These are phyloP conservation scores for Zaprionus africanus DNA, from an alignment of 1,140 invertebrate genomes.

Conservation along the genomic window DNA sequence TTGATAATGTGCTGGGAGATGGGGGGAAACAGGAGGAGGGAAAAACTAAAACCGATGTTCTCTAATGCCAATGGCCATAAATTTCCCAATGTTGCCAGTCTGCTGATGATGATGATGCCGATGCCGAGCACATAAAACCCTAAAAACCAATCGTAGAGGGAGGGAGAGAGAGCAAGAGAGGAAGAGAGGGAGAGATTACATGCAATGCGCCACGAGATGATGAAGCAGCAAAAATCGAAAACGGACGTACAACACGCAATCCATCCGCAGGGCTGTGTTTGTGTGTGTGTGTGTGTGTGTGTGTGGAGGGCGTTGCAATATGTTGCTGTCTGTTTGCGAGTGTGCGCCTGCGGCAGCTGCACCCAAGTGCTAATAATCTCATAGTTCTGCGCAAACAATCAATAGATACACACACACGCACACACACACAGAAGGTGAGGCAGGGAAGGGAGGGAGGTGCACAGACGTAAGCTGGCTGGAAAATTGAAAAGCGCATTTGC, in stretches of 20 bases:
- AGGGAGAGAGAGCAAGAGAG: conserved; percentile 41
- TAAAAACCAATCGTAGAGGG: conserved; percentile 61
- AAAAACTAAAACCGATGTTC: conserved; percentile 70
- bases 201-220: conserved; percentile 59
- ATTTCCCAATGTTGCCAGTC: conserved; percentile 66
- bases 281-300: conserved; percentile 29
- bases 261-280: conserved; percentile 19
- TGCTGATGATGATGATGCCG: conserved; percentile 53
- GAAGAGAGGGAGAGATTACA: conserved; percentile 43
- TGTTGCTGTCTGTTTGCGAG: conserved; percentile 43
- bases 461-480: not conserved
- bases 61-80: conserved; percentile 75
- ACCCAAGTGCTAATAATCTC: conserved; percentile 81
- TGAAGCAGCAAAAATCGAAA: conserved; percentile 80
- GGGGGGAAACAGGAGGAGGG: not conserved
- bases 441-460: not conserved
- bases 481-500: conserved; percentile 72
- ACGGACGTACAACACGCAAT: conserved; percentile 79
- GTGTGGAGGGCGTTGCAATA: conserved; percentile 67
- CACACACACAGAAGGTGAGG: conserved; percentile 13
- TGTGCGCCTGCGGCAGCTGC: conserved; percentile 62
- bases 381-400: conserved; percentile 77
- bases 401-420: conserved; percentile 54
- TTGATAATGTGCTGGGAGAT: conserved; percentile 66
- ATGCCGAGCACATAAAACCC: conserved; percentile 55